These are phyloP conservation scores for Coecobrya sp. DNA, from an alignment of 2,888 invertebrate genomes.

Conservation along the genomic window DNA sequence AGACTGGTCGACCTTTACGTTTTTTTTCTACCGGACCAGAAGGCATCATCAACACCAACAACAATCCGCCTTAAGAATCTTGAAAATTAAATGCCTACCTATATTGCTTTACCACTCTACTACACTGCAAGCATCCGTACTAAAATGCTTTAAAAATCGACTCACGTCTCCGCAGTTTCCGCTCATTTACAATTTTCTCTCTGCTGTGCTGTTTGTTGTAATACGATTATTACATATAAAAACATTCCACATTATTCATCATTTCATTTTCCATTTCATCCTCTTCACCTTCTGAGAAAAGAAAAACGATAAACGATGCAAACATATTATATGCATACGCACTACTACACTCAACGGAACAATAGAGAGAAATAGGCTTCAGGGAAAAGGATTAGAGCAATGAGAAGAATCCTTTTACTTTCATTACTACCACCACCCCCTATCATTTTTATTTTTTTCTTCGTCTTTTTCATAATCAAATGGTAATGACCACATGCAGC, in stretches of 20 bases:
- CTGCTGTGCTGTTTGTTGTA: not conserved
- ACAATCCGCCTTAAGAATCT: conserved; percentile 49
- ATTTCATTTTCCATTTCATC: not conserved
- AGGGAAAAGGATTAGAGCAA: conserved; percentile 17
- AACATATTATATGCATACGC: not conserved
- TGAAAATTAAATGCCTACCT: conserved; percentile 74
- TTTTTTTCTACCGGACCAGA: conserved; percentile 34
- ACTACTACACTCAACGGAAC: not conserved
- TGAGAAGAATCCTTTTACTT: conserved; percentile 55
- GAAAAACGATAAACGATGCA: not conserved
- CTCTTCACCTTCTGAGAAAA: conserved; percentile 58
- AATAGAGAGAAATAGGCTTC: not conserved
- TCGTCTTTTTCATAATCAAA: conserved; percentile 40
- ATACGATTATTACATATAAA: not conserved
- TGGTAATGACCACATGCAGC: conserved; percentile 63
- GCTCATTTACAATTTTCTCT: conserved; percentile 85
- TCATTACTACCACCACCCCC: conserved; percentile 52
- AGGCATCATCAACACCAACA: not conserved
- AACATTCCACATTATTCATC: conserved; percentile 38
- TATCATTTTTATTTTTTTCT: conserved; percentile 42
- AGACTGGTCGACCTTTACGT: conserved; percentile 55
- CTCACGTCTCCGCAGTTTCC: conserved; percentile 86
- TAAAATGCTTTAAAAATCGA: conserved; percentile 81
- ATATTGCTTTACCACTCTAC: conserved; percentile 11
- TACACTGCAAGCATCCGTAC: not conserved